Percentiles rank a stretch among this genome's conserved stretches.
phyloP scores from a whole-genome alignment of 1,140 invertebrate genomes.

The Drosophila watanabei region DNA sequence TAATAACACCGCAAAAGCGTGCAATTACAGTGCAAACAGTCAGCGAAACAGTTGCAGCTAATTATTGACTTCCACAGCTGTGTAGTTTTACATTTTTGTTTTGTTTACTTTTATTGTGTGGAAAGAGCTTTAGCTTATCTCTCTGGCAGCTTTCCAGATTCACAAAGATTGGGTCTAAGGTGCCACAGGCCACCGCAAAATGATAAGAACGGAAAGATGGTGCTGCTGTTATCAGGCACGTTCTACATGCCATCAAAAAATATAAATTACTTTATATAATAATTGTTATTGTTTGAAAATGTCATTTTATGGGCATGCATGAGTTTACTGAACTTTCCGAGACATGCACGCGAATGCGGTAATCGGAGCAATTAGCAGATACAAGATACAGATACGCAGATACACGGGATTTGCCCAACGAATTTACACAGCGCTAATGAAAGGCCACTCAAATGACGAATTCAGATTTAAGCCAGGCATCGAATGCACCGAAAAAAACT shows the following conservation, averaged over 20 bases:
- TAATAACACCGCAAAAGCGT: slow-evolving; percentile 16
- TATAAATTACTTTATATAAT: slow-evolving; percentile 39
- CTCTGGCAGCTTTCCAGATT: slow-evolving; percentile 20
- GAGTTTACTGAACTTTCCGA: slow-evolving; percentile 45
- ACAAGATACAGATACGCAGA: slow-evolving; percentile 34
- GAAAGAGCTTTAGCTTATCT: slow-evolving; percentile 20
- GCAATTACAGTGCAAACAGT: not conserved
- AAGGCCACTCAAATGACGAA: slow-evolving; percentile 32
- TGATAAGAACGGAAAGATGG: slow-evolving; percentile 15
- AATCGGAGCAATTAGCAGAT: slow-evolving; percentile 58
- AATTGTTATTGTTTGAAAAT: slow-evolving; percentile 34
- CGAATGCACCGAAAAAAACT: slow-evolving; percentile 4
- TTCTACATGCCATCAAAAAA: slow-evolving; percentile 9
- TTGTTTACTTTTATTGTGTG: not conserved
- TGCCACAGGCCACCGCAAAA: slow-evolving; percentile 4
- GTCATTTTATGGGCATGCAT: not conserved
- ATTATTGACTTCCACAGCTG: not conserved
- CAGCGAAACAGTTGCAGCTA: not conserved
- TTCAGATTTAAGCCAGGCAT: slow-evolving; percentile 11
- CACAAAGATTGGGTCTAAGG: slow-evolving; percentile 13
- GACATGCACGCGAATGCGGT: slow-evolving; percentile 26
- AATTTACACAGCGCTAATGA: slow-evolving; percentile 69
- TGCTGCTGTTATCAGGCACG: slow-evolving; percentile 13
- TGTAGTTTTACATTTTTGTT: not conserved
- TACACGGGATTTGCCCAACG: slow-evolving; percentile 45